Evolutionary conservation across 2,113 vertebrate genomes (phyloP).

Genomic region (Melanerpes aurifrons): DNA sequence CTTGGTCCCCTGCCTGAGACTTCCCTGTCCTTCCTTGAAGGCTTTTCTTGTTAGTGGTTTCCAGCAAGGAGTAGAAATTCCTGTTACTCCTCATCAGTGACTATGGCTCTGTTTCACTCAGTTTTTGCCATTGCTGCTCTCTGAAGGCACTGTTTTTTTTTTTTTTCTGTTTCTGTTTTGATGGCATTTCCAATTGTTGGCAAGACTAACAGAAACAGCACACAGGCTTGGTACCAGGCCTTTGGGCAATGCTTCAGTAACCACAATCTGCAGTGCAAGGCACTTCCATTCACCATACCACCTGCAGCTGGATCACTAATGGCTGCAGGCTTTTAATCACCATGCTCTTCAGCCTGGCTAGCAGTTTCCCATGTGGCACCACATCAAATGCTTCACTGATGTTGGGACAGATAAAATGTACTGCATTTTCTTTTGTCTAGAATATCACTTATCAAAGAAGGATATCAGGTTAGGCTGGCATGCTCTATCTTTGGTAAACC

Average conservation of each 20-base stretch:
- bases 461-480: conserved; percentile 66
- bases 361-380: conserved; percentile 32
- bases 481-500: conserved; percentile 70
- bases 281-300: neutral
- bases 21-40: neutral
- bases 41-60: neutral
- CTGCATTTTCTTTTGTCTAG: conserved; percentile 56
- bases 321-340: neutral
- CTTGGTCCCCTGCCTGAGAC: neutral
- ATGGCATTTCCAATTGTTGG: neutral
- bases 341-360: neutral
- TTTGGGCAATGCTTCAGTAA: neutral
- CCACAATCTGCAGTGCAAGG: neutral
- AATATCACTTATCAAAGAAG: conserved; percentile 63
- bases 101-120: neutral
- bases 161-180: neutral
- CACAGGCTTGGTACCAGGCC: neutral
- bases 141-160: conserved; percentile 5
- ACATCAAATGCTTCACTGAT: conserved; percentile 54
- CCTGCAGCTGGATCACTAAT: neutral
- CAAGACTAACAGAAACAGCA: neutral
- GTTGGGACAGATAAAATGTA: conserved; percentile 54
- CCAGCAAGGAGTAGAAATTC: neutral
- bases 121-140: neutral
- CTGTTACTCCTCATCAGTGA: neutral